phyloP scores from a whole-genome alignment of 2,113 vertebrate genomes.

The Oreotrochilus melanogaster region DNA sequence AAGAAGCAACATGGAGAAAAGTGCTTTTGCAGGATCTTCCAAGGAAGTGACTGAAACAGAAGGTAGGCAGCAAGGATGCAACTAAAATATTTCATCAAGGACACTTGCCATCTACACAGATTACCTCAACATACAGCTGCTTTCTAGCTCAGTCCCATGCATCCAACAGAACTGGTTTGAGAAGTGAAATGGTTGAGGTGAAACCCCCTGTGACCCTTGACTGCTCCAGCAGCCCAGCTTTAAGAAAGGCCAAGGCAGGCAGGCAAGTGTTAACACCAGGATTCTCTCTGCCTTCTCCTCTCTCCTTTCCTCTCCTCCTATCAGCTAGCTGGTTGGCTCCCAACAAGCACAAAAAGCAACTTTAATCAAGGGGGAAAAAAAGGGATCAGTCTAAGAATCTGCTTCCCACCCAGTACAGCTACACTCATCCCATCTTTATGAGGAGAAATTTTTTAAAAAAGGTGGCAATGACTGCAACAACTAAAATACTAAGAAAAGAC shows the following conservation, averaged over 20 bases:
- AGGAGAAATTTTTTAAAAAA: not conserved
- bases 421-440: not conserved
- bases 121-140: not conserved
- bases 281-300: not conserved
- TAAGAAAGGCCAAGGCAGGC: not conserved
- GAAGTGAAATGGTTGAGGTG: not conserved
- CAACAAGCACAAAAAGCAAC: not conserved
- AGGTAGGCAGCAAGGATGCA: not conserved
- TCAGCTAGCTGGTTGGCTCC: not conserved
- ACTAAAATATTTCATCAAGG: not conserved
- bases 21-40: not conserved
- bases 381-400: not conserved
- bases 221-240: not conserved
- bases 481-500: not conserved
- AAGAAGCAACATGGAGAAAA: not conserved
- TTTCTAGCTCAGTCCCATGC: not conserved
- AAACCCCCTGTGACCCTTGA: not conserved
- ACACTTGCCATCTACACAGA: not conserved
- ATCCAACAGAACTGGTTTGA: not conserved
- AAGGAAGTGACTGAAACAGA: not conserved
- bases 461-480: not conserved
- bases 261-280: not conserved
- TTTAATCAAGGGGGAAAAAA: not conserved
- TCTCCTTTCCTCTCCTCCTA: not conserved
- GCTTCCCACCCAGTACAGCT: not conserved